Conservation (phyloP, 2,797 vertebrate species). For the Rhinoraja longicauda region DNA sequence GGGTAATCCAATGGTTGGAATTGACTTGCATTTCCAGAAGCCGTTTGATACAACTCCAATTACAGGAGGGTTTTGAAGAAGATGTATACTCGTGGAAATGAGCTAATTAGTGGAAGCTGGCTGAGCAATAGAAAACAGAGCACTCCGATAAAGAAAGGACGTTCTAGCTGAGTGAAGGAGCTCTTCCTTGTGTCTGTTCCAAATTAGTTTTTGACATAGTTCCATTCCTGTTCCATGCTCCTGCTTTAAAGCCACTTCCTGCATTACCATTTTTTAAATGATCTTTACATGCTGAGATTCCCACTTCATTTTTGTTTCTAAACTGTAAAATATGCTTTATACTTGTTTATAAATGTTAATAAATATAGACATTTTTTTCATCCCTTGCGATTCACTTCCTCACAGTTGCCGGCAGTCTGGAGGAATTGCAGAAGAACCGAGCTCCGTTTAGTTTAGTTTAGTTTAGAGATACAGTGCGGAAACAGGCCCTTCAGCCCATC, state of each 20-base stretch:
- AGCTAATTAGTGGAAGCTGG: constrained; percentile 1
- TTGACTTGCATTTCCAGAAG: background rate
- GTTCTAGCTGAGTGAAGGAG: constrained; percentile 7
- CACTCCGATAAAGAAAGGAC: background rate
- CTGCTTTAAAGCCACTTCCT: background rate
- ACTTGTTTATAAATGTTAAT: background rate
- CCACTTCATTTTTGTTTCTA: background rate
- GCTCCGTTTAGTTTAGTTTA: accelerated
- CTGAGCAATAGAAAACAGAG: background rate
- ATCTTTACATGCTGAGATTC: background rate
- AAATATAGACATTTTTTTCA: background rate
- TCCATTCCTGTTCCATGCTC: background rate
- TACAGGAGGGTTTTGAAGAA: background rate
- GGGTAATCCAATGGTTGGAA: constrained; percentile 8
- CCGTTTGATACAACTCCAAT: background rate
- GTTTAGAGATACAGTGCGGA: no score
- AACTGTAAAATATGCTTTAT: background rate
- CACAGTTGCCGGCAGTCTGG: background rate
- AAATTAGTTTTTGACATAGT: background rate
- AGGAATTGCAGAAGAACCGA: background rate
- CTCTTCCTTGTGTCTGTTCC: background rate
- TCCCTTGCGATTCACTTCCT: background rate
- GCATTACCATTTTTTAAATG: background rate
- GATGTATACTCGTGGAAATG: background rate
- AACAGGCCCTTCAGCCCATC: background rate